A percentile compares a stretch with the other conserved stretches of the same genome.
Evolutionary conservation across 2,113 vertebrate species (phyloP).

Genomic region (Apodemus speciosus): DNA sequence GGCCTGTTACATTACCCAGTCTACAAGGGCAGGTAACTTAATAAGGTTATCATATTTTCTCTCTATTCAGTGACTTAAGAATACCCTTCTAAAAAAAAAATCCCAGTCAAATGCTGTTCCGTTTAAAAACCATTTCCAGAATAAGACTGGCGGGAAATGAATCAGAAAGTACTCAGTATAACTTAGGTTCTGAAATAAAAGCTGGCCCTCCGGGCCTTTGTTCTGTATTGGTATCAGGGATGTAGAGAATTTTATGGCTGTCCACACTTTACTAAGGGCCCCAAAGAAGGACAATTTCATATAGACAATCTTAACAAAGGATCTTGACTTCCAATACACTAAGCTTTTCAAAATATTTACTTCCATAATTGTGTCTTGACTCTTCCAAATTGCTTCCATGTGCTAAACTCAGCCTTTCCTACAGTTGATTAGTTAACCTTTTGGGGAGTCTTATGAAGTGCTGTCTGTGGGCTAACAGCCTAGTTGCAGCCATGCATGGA

Average conservation of each 20-base stretch:
- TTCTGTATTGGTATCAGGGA: background rate
- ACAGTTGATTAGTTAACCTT: conserved; percentile 28
- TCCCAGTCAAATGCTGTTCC: conserved; percentile 37
- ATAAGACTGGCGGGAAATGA: background rate
- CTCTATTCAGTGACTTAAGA: conserved; percentile 56
- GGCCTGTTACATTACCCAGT: conserved; percentile 65
- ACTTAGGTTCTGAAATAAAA: background rate
- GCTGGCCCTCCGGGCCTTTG: background rate
- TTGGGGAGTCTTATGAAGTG: background rate
- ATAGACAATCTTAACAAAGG: background rate
- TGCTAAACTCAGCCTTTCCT: background rate
- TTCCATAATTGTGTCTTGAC: background rate
- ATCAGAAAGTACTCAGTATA: background rate
- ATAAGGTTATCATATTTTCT: conserved; percentile 72
- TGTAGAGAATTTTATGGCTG: rapidly evolving
- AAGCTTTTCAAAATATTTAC: conserved; percentile 13
- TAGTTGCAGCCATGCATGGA: background rate
- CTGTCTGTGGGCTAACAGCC: background rate
- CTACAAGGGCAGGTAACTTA: conserved; percentile 67
- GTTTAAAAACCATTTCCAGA: conserved; percentile 51
- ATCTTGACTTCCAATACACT: background rate
- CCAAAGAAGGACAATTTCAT: background rate
- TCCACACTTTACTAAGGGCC: background rate
- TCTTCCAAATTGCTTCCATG: background rate
- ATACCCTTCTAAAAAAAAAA: conserved; percentile 29